These are phyloP conservation scores for Maniola jurtina DNA, from an alignment of 1,140 invertebrate species.

Conservation along the genomic window DNA sequence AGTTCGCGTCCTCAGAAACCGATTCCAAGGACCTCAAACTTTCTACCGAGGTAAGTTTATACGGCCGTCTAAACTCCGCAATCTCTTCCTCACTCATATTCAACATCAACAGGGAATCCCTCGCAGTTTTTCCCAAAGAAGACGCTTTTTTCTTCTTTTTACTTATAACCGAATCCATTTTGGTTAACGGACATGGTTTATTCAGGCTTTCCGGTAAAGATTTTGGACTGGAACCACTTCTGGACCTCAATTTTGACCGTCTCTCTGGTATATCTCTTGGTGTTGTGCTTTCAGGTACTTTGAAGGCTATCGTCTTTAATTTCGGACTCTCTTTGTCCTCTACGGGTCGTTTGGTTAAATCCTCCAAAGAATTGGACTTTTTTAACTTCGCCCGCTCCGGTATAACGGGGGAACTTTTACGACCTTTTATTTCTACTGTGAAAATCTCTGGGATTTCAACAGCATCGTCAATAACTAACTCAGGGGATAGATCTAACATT, in stretches of 20 bases:
- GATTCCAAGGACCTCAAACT: constrained; percentile 70
- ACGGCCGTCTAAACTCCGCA: constrained; percentile 61
- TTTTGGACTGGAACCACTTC: constrained; percentile 71
- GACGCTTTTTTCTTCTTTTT: constrained; percentile 71
- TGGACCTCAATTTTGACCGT: constrained; percentile 47
- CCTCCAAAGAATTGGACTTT: constrained; percentile 66
- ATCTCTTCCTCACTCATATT: constrained; percentile 76
- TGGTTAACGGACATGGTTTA: constrained; percentile 57
- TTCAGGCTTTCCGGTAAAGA: constrained; percentile 69
- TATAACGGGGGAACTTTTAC: constrained; percentile 53
- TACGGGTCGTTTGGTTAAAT: constrained; percentile 45
- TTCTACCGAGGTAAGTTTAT: constrained; percentile 70
- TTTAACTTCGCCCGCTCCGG: constrained; percentile 65
- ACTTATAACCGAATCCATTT: constrained; percentile 58
- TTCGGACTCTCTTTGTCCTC: constrained; percentile 53
- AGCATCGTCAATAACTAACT: constrained; percentile 63
- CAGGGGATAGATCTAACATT: constrained; percentile 63
- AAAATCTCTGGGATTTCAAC: constrained; percentile 59
- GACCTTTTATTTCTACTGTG: constrained; percentile 47
- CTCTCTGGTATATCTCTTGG: constrained; percentile 65
- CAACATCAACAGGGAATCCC: constrained; percentile 67
- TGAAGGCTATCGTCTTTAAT: constrained; percentile 63
- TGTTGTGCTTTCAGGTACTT: constrained; percentile 62
- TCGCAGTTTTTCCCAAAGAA: constrained; percentile 70
- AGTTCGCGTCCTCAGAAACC: constrained; percentile 72